Base-by-base conservation (phyloP, 2,797 vertebrate species). In the Tokudaia muenninki region DNA sequence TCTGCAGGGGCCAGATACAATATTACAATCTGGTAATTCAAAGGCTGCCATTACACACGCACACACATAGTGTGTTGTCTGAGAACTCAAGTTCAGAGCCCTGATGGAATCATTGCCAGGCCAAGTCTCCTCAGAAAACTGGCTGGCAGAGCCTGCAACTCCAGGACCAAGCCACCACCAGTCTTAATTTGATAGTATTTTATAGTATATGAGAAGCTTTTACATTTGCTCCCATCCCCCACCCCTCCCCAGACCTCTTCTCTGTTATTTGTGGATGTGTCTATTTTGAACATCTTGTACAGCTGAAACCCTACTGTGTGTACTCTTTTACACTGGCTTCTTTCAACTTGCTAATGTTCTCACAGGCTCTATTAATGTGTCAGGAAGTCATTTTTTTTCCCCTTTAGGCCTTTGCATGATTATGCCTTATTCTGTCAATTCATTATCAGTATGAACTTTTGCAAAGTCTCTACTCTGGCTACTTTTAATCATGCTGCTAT, bases 1-100 rank as follows among this genome's bases (percentile, higher is more conserved):
- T 93, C 97, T 74, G 67, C 93, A 87, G 95, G 96, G 97, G 92
- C 93, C 92, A 52, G 92, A 88, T 44, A 83, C 4, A 75, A 86
- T 75, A 89, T 79, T 77, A 52, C 78, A 75, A 82, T 82, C 88
- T 82, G 95, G 90, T 91, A 63, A 95, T 65, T 93, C 94, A 19
- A 47, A 4, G 91, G 34, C 91, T 50, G 79, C 87, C 88, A 31
- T 67, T 67, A 55, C 72, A 78, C 72, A 31, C 93, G 57, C 84
- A 75, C 63, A 26, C 65, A 37, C 6, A 50, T 1, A 41, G n/a
- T 3, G 1, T 11, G 80, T 7, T n/a, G 52, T 34, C 14, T 44
- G 82, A 82, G 61, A 44, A 63, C 16, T 29, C 1, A 19, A 41
- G 88, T 61, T 63, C 84, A 1, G 72, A 3, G 74, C 52, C 50